Base-by-base conservation (phyloP, 1,140 invertebrate species). In the Idris sp. region DNA sequence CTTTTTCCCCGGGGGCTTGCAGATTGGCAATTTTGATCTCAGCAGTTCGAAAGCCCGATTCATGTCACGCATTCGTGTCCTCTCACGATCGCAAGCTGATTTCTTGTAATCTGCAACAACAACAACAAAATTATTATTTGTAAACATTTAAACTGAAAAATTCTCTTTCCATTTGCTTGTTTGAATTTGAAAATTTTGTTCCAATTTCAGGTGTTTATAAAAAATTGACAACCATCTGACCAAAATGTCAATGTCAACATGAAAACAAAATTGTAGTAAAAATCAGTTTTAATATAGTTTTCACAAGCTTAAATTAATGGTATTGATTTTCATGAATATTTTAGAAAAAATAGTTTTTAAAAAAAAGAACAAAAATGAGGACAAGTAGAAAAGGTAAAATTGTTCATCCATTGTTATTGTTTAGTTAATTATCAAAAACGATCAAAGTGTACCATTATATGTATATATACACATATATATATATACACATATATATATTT, bases 21-120 rank as follows among this genome's bases (percentile, higher is more conserved):
- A 92, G 28, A 91, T 91, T 1, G 95, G 94, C 41, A 96, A 83
- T 80, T 93, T 92, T 15, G 93, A 92, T 28, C 95, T 88, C 11
- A 96, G 85, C 16, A 92, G 81, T 77, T 96, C 94, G 77, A 95
- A 96, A 0, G 95, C 95, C 31, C 91, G 89, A 83, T 96, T 96
- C 95, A 96, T 96, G 71, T 96, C 94, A 0, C 93, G 88, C 95
- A 96, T 96, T 25, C 95, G 85, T 0, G 93, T 95, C 9, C 95
- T 85, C 80, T 96, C 95, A 26, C 95, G 88, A 77, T 95, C 94
- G 78, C 95, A 96, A 0, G 95, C 95, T 1, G 93, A 94, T 79
- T 93, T 93, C 82, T 95, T 94, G 79, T 94, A 94, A 86, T 94
- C 93, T 94, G 87, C 40, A 43, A 49, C 35, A n/a, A 58, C 38